Base-by-base conservation (phyloP, 1,140 invertebrate species). In the Mylabris phalerata region DNA sequence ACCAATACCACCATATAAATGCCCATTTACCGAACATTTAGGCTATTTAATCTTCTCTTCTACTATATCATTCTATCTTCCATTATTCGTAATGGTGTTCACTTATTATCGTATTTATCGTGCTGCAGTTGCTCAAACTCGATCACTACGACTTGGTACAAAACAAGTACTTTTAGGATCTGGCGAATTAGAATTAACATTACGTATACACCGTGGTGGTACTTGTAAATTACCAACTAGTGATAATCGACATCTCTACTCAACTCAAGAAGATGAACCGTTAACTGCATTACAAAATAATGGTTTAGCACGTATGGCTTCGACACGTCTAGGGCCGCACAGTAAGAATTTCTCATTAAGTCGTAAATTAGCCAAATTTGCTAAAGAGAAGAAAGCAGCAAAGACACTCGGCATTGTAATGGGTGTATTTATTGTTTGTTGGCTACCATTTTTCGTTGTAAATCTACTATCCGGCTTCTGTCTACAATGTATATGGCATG, bases 391-490 rank as follows among this genome's bases (percentile, higher is more conserved):
- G 74, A 98, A 97, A 73, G 94, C 94, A 3, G 93, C 93, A 1
- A 95, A 96, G 70, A 96, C 93, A 1, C 76, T 96, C 52, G 93
- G 93, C 39, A 94, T 96, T 66, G 90, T 93, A 52, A 95, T 95
- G 89, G 97, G 97, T n/a, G 95, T 97, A 38, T 99, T 99, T 75
- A 95, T 98, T 67, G 83, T 98, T 48, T 98, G 95, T 73, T 96
- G 94, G 94, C 78, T 98, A 61, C 97, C 97, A 39, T 99, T 99
- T 77, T 99, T 99, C 75, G 91, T 98, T 44, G 89, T 98, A 52
- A 98, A 98, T 75, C 80, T 95, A 57, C 74, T 96, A 64, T 90
- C 90, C 6, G 95, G 93, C 0, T 87, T 97, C 67, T 97, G 94
- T 75, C 81, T 85, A 27, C 81, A 86, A 61, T 95, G 92, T 73